phyloP scores from a whole-genome alignment of 2,797 vertebrate genomes.

The Aldrovandia affinis region DNA sequence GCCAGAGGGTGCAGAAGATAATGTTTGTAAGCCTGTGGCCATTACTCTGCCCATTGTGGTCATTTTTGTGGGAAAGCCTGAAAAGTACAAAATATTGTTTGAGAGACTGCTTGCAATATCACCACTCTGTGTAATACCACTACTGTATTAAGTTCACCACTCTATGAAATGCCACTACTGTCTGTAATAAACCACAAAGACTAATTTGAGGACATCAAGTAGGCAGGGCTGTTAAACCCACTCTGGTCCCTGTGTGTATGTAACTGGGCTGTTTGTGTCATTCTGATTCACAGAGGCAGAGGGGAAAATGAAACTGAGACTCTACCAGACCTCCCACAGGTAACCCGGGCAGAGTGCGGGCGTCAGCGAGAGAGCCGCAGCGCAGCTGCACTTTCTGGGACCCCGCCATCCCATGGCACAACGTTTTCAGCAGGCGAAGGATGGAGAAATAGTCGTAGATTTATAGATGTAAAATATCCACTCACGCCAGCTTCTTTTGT shows the following conservation, averaged over 20 bases:
- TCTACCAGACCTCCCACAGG: slow-evolving; percentile 7
- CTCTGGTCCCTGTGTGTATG: slow-evolving; percentile 11
- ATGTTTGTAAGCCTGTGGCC: too few species aligned
- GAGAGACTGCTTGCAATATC: too few species aligned
- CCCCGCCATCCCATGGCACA: background rate
- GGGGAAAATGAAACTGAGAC: background rate
- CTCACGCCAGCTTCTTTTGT: background rate
- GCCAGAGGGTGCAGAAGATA: too few species aligned
- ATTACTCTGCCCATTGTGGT: too few species aligned
- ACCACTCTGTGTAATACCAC: too few species aligned
- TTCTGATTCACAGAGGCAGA: background rate
- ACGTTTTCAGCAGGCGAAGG: background rate
- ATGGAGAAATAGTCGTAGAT: background rate
- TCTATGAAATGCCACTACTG: background rate
- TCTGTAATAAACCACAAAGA: background rate
- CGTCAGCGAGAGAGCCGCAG: background rate
- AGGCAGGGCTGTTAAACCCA: background rate
- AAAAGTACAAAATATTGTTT: too few species aligned
- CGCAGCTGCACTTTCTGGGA: background rate
- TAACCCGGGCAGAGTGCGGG: background rate
- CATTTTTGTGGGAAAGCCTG: too few species aligned
- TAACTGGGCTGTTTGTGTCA: background rate
- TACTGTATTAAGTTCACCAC: too few species aligned
- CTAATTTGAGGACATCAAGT: background rate
- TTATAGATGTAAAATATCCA: background rate